Percentiles rank a stretch among this genome's conserved stretches.
Conservation (phyloP, 2,113 vertebrate species). For the Cinclus mexicanus region DNA sequence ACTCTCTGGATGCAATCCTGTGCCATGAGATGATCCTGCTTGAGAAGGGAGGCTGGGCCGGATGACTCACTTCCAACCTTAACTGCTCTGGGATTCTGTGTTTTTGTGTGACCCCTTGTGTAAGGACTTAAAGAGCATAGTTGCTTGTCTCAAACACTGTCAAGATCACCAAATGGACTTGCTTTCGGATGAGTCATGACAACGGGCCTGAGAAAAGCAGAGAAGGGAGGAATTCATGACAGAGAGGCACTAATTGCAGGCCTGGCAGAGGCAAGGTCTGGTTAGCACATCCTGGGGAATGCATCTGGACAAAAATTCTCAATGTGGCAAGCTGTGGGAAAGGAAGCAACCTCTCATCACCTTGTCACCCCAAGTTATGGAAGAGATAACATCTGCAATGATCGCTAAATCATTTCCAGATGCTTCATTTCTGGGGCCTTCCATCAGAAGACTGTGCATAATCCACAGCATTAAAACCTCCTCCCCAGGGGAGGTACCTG, state of each 20-base stretch:
- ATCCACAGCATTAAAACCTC: accelerated
- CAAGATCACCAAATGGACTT: neutral
- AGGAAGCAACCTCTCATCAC: neutral
- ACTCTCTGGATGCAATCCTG: neutral
- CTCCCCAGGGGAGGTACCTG: neutral
- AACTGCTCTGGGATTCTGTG: no score
- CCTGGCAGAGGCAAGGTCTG: neutral
- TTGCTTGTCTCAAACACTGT: neutral
- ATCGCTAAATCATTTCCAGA: neutral
- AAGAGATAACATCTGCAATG: neutral
- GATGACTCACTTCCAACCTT: neutral
- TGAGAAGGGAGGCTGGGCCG: neutral
- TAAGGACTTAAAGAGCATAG: neutral
- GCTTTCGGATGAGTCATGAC: neutral
- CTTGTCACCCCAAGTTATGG: neutral
- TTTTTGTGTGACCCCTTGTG: neutral
- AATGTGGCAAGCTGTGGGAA: neutral
- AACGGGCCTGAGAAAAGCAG: accelerated
- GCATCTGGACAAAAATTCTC: neutral
- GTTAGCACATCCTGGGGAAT: neutral
- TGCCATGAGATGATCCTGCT: neutral
- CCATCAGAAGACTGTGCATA: neutral
- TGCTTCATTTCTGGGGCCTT: neutral
- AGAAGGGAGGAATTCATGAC: neutral
- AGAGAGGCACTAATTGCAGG: accelerated